These are phyloP conservation scores for Thamnophis sirtalis DNA, from an alignment of 2,113 vertebrate species.

Conservation along the genomic window DNA sequence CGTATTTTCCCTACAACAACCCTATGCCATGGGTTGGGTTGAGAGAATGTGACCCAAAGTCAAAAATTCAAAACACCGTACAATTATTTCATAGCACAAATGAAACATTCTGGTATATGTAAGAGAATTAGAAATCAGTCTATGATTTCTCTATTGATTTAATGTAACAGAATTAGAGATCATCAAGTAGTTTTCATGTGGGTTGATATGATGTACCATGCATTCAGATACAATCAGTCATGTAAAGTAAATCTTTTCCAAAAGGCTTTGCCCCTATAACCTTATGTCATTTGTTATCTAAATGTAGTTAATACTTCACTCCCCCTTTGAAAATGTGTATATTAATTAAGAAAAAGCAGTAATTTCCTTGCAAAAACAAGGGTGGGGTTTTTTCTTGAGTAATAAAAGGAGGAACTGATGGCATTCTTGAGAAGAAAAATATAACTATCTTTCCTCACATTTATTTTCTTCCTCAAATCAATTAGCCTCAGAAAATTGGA, in stretches of 20 bases:
- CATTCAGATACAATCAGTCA: conserved; percentile 10
- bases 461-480: not conserved
- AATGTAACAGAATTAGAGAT: not conserved
- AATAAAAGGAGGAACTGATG: not conserved
- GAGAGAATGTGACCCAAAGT: too few relatives aligned
- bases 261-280: not conserved
- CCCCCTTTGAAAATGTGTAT: not conserved
- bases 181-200: not conserved
- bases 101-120: not conserved
- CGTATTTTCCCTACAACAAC: too few relatives aligned
- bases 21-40: too few relatives aligned
- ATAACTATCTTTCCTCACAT: not conserved
- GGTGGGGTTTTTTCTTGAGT: too few relatives aligned
- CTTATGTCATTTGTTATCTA: conserved; percentile 2
- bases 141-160: too few relatives aligned
- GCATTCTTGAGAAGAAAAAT: not conserved
- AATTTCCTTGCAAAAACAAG: not conserved
- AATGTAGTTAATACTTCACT: conserved; percentile 15
- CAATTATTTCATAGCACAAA: not conserved
- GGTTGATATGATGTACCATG: conserved; percentile 11
- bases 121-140: not conserved
- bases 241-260: conserved; percentile 35
- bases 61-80: not conserved
- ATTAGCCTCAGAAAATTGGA: too few relatives aligned
- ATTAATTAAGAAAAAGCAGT: not conserved